Evolutionary conservation across 2,888 invertebrate species (phyloP), one percentile per base, ranked within the genome.

Genomic region (Cantharis nigra): DNA sequence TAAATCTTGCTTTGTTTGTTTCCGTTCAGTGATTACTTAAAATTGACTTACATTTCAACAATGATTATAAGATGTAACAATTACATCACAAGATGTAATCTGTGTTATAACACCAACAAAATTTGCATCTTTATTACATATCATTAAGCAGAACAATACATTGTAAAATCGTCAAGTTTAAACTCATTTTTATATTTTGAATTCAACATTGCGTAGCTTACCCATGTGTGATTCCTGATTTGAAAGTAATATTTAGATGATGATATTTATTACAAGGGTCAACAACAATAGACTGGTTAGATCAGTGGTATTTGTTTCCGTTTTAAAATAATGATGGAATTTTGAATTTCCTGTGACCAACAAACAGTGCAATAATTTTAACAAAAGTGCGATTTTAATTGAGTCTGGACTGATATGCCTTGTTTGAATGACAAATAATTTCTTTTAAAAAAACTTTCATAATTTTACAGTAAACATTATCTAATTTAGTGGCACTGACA

Each of bases 201-300:
- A 83, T 81, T 82, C 81, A 74, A 79, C 83, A 84, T 84, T 83
- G 82, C 82, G 82, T 81, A 79, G 81, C 76, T 79, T 83, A 84
- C 73, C 85, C 83, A 80, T 83, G 83, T 83, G 83, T 80, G 81
- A 83, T 83, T 85, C 85, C 85, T 80, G 81, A 81, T 80, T 82
- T 81, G 76, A 79, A 78, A 82, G 79, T 78, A 75, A 78, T 74
- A 80, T 76, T 78, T 76, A 67, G 77, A 76, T 79, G 80, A 82
- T 81, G 80, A 81, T 79, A 74, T 77, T 75, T 64, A 75, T 73
- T 78, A 74, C 73, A 72, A 72, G 69, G 63, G 18, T 62, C 71
- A 69, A 76, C 72, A 79, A 79, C 79, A 79, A 79, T 79, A 72
- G 79, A 23, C 62, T 70, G 72, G 76, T 74, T 71, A 76, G 76